Base-by-base conservation (phyloP, 2,113 vertebrate genomes). In the Galbula dea region DNA sequence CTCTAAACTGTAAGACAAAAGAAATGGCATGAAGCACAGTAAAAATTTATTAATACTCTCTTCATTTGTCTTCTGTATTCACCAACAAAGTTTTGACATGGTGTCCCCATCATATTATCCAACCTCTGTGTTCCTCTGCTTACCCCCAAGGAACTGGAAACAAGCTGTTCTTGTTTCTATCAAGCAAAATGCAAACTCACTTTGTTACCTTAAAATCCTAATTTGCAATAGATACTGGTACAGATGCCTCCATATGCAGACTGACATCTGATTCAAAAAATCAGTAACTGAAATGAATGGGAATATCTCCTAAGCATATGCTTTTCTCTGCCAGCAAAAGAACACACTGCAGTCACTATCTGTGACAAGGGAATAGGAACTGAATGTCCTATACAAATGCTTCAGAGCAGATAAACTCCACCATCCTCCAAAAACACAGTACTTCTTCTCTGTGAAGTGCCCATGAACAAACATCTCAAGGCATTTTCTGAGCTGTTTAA, bases 1-100 rank as follows among this genome's bases (percentile, higher is more conserved):
- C 99, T 82, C 99, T 98, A 89, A 99, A 99, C 99, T 99, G 59
- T 48, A 94, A 94, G 36, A 94, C 6, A 79, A 72, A 90, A 94
- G 27, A 93, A 94, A 94, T 36, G 32, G 55, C 48, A 77, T 2
- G 59, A 30, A 51, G 32, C 10, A 52, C 6, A 61, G 29, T 27
- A 94, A 69, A 79, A 78, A 52, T 45, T 79, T 45, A 82, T 34
- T 77, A 41, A 10, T 27, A 11, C 13, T 76, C 27, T 67, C 36
- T 55, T 45, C 19, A 1, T 5, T 7, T 3, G 5, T 26, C 45
- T 10, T 67, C 36, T 71, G 77, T 39, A 22, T 29, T 59, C 51
- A 61, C 36, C 8, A 39, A 48, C 7, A 52, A 2, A 36, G 37
- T 63, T 86, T 76, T 72, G 29, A 66, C n/a, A 27, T 2, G 9